Conservation (phyloP, 1,140 invertebrate species). For the Stenopsyche tienmushanensis region DNA sequence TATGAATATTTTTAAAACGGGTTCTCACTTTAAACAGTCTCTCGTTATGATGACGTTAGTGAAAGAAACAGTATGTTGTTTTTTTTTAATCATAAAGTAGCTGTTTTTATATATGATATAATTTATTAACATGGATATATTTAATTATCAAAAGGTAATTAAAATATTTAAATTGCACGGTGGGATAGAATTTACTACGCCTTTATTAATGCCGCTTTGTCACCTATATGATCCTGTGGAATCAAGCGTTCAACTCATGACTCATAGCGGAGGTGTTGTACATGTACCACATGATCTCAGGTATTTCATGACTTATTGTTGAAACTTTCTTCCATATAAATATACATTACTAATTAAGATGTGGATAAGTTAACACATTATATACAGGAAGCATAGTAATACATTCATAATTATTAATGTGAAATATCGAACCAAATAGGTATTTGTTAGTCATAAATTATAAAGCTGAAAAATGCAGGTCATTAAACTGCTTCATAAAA, state of each 20-base stretch:
- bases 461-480: too few species aligned
- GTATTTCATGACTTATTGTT: too few species aligned
- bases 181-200: slow-evolving; percentile 71
- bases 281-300: slow-evolving; percentile 75
- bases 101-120: slow-evolving; percentile 1
- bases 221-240: slow-evolving; percentile 58
- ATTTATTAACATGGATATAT: slow-evolving; percentile 1
- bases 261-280: slow-evolving; percentile 77
- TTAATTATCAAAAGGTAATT: slow-evolving; percentile 47
- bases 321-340: too few species aligned
- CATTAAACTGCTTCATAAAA: too few species aligned
- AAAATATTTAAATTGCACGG: slow-evolving; percentile 78
- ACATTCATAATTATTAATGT: too few species aligned
- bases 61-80: slow-evolving; percentile 34
- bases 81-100: too few species aligned
- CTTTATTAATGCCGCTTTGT: slow-evolving; percentile 74
- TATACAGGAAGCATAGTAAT: neutral
- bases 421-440: too few species aligned
- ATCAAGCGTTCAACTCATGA: slow-evolving; percentile 78
- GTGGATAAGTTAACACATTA: neutral
- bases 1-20: slow-evolving; percentile 35
- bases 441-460: too few species aligned
- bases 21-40: slow-evolving; percentile 25
- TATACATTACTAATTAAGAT: too few species aligned
- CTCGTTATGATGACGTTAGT: slow-evolving; percentile 29